Conservation (phyloP, 1,140 invertebrate genomes). For the Mya arenaria region DNA sequence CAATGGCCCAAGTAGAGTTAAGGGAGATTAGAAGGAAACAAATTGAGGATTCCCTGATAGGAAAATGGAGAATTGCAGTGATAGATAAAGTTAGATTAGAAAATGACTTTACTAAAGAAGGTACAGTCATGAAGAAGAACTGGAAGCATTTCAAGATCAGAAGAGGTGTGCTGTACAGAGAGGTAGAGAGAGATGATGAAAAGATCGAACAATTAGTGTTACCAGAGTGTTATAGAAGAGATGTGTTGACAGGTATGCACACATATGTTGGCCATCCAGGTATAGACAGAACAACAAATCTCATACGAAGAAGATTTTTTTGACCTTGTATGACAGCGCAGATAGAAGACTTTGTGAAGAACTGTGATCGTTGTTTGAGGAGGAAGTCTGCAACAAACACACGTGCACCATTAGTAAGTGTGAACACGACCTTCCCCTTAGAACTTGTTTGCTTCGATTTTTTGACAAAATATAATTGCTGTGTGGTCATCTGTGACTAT, state of each 20-base stretch:
- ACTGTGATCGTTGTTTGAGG: background rate
- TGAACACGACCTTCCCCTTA: background rate
- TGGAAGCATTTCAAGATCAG: constrained; percentile 7
- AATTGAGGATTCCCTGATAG: constrained; percentile 11
- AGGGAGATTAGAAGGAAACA: constrained; percentile 4
- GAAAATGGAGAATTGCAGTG: background rate
- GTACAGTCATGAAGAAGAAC: background rate
- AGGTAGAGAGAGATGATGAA: background rate
- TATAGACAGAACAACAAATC: background rate
- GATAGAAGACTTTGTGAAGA: background rate
- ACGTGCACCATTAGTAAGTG: background rate
- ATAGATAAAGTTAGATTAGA: background rate
- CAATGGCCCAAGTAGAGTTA: background rate
- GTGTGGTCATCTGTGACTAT: too few relatives aligned
- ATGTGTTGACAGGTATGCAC: background rate
- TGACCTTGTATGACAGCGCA: background rate
- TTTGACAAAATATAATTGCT: too few relatives aligned
- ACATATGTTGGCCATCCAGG: constrained; percentile 22
- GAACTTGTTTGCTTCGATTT: constrained; percentile 29
- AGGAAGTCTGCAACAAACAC: background rate
- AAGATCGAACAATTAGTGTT: background rate
- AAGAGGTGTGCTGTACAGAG: constrained; percentile 10
- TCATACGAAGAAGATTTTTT: background rate
- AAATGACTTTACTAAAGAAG: background rate
- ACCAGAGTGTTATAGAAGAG: background rate